Base-by-base conservation (phyloP, 1,140 invertebrate genomes). In the Cydia pomonella region DNA sequence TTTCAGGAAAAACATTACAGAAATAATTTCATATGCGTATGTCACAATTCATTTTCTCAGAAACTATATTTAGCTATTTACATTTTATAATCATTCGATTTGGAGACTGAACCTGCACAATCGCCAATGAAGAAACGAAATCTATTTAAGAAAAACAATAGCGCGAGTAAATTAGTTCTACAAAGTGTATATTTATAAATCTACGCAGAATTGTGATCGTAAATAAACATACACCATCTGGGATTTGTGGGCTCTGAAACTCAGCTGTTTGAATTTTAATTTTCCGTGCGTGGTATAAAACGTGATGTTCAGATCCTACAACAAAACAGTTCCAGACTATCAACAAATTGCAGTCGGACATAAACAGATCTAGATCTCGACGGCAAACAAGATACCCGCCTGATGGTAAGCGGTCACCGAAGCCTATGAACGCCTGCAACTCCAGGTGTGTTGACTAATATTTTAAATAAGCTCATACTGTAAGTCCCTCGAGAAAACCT, bases 201-300 rank as follows among this genome's bases (percentile, higher is more conserved):
- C 29, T 69, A 69, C 64, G 64, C 29, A 69, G 64, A 69, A 69
- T 18, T 18, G 64, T 5, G 64, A 18, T 18, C 64, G 64, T 69
- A 69, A 69, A 69, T 69, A 69, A 69, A 38, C 29, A n/a, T 69
- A 41, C 29, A 16, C 64, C 18, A 69, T 69, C 29, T 69, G 64
- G 27, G 27, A 69, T 69, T 38, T 18, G 16, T 33, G 29, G 12
- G 25, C 4, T 69, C 64, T 69, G n/a, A 13, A 29, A 69, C 33
- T 16, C 64, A 18, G 29, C 64, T 69, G 29, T 69, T 69, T 41
- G 64, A 6, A 59, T 23, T 0, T 59, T 21, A 59, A 6, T 21
- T 21, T 59, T 59, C 47, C 47, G 13, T 5, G 16, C 13, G 44
- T 47, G 16, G 44, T 47, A 47, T 47, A 47, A 47, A 47, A 47